These are phyloP conservation scores for Calameuta pallipes DNA, from an alignment of 2,888 invertebrate genomes.

Conservation along the genomic window DNA sequence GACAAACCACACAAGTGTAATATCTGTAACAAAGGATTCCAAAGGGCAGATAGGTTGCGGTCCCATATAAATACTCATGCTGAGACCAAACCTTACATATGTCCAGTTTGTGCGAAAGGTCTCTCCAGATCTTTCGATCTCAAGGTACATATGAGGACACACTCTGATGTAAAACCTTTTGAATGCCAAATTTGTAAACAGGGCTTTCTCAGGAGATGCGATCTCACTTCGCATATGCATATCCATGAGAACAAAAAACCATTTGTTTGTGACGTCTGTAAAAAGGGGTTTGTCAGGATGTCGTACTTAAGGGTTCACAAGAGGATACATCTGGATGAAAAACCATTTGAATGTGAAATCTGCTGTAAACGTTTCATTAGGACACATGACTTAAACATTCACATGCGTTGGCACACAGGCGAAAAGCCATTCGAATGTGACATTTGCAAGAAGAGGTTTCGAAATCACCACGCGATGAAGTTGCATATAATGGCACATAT, in stretches of 20 bases:
- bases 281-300: conserved; percentile 3
- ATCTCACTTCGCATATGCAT: not conserved
- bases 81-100: conserved; percentile 70
- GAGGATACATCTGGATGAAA: conserved; percentile 1
- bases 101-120: conserved; percentile 72
- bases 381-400: conserved; percentile 5
- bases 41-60: conserved; percentile 70
- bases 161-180: conserved; percentile 4
- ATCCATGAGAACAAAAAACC: not conserved
- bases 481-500: conserved; percentile 2
- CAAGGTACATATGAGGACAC: conserved; percentile 1
- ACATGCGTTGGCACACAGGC: conserved; percentile 4
- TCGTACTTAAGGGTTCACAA: conserved; percentile 3
- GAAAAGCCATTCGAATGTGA: conserved; percentile 6
- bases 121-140: not conserved
- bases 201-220: conserved; percentile 1
- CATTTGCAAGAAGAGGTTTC: not conserved
- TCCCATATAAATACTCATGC: conserved; percentile 72
- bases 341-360: conserved; percentile 4
- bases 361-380: not conserved
- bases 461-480: conserved; percentile 4
- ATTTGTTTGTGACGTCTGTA: conserved; percentile 1
- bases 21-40: conserved; percentile 71
- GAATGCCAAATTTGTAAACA: conserved; percentile 1
- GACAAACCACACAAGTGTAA: conserved; percentile 69